These are phyloP conservation scores for Philaenus spumarius DNA, from an alignment of 1,140 invertebrate genomes.

Conservation along the genomic window DNA sequence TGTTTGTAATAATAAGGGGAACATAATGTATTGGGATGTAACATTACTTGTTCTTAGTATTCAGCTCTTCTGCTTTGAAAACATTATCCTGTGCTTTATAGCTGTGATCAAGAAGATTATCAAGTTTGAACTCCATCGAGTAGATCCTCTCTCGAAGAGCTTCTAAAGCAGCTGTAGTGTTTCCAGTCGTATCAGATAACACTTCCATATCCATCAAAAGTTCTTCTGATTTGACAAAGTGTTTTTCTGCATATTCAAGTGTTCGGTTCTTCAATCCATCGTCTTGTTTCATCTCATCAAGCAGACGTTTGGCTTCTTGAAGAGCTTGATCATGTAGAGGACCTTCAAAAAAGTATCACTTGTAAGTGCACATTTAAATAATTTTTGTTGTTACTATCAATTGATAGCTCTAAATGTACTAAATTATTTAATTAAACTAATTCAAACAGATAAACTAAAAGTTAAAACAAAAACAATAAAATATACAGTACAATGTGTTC, in stretches of 20 bases:
- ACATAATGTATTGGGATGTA: no score
- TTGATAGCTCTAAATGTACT: no score
- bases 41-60: slow-evolving; percentile 42
- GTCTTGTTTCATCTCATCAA: slow-evolving; percentile 50
- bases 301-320: slow-evolving; percentile 59
- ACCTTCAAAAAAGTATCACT: no score
- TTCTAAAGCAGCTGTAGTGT: slow-evolving; percentile 47
- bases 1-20: no score
- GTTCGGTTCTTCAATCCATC: no score
- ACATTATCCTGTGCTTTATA: slow-evolving; percentile 53
- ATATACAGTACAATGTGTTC: no score
- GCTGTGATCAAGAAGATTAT: slow-evolving; percentile 64
- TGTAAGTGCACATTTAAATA: neutral
- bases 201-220: no score
- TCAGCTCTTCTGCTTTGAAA: slow-evolving; percentile 52
- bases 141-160: slow-evolving; percentile 49
- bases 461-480: no score
- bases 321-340: slow-evolving; percentile 71
- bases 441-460: no score
- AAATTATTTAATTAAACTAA: no score
- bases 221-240: no score
- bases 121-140: slow-evolving; percentile 56
- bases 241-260: no score
- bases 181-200: slow-evolving; percentile 58
- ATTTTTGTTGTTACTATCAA: slow-evolving; percentile 4